These are phyloP conservation scores for Perca fluviatilis DNA, from an alignment of 2,113 vertebrate genomes.

Conservation along the genomic window DNA sequence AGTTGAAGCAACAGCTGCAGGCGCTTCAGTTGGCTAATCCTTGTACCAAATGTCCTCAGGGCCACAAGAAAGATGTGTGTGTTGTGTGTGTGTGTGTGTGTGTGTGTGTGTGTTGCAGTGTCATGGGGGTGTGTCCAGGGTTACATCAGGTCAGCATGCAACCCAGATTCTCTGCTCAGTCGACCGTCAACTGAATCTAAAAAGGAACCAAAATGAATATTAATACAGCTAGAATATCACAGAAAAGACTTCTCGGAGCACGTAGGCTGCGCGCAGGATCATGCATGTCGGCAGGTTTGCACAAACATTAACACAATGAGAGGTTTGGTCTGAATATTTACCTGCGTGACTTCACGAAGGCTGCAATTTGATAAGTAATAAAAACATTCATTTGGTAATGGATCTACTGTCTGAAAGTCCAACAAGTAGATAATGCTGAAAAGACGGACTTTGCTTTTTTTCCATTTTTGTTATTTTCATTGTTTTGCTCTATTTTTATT, in stretches of 20 bases:
- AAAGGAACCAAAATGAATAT: not conserved
- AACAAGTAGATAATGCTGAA: not conserved
- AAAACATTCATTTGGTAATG: not conserved
- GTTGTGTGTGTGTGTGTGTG: too few species aligned
- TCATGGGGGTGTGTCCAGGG: slow-evolving; percentile 6
- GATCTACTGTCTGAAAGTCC: not conserved
- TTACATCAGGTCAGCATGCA: not conserved
- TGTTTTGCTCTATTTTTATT: not conserved
- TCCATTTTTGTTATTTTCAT: not conserved
- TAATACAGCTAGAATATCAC: not conserved
- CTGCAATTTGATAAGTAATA: not conserved
- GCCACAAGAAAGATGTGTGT: not conserved
- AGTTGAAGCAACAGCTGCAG: not conserved
- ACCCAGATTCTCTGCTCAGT: not conserved
- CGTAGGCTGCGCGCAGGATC: not conserved
- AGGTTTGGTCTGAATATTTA: not conserved
- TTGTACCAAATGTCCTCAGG: not conserved
- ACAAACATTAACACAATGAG: not conserved
- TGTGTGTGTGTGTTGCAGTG: not conserved
- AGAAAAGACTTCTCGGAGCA: too few species aligned
- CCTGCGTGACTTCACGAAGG: not conserved
- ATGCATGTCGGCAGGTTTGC: not conserved
- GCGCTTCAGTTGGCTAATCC: not conserved
- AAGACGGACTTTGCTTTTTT: not conserved
- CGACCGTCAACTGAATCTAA: not conserved